phyloP scores from a whole-genome alignment of 2,797 vertebrate genomes.

The Danio tinwini region DNA sequence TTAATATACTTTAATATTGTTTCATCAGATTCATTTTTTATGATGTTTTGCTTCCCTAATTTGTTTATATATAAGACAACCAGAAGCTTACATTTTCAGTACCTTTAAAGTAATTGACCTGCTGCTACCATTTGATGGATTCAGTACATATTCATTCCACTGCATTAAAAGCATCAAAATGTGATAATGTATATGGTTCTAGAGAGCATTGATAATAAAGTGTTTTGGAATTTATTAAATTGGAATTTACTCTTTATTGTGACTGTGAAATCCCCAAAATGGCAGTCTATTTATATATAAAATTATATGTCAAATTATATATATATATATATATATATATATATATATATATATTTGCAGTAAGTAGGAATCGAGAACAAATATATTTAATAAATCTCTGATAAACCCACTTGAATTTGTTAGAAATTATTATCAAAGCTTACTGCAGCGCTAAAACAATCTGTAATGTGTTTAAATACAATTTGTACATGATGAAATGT shows the following conservation, averaged over 20 bases:
- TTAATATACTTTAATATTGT: not conserved
- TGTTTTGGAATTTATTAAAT: conserved; percentile 10
- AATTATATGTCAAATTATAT: too few species aligned
- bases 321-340: too few species aligned
- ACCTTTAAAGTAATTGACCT: not conserved
- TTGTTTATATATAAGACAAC: conserved; percentile 7
- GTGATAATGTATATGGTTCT: not conserved
- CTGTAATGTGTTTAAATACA: too few species aligned
- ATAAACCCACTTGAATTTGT: too few species aligned
- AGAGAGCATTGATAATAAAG: conserved; percentile 16
- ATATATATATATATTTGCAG: too few species aligned
- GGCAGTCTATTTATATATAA: too few species aligned
- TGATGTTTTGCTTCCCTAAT: not conserved
- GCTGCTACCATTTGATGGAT: conserved; percentile 1
- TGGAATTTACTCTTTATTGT: not conserved
- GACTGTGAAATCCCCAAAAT: not conserved
- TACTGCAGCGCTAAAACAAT: too few species aligned
- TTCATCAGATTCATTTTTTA: not conserved
- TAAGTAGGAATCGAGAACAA: too few species aligned
- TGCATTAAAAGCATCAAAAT: not conserved
- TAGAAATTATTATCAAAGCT: too few species aligned
- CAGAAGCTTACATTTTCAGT: not conserved
- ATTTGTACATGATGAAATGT: too few species aligned
- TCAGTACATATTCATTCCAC: conserved; percentile 22
- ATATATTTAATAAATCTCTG: too few species aligned